Base-by-base conservation (phyloP, 2,797 vertebrate genomes). In the Enteromius argenteus region DNA sequence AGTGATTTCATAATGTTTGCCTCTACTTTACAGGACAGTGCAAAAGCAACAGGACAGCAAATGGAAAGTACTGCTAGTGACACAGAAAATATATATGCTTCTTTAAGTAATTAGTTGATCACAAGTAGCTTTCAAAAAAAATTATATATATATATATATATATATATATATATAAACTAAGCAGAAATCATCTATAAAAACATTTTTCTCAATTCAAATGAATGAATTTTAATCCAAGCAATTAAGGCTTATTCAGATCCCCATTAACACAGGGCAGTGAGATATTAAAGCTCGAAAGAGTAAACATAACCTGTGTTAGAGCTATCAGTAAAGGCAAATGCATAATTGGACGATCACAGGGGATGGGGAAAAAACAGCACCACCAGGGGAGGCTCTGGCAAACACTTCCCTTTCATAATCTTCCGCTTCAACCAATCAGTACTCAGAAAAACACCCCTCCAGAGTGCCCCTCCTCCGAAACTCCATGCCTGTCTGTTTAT, bases 371-470 rank as follows among this genome's bases (percentile, higher is more conserved):
- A 53, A 83, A 84, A 77, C 80, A 79, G 32, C 67, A 67, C 32
- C 49, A 77, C 46, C 53, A 69, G 42, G 58, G 84, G 37, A 84
- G 68, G 68, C 75, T 69, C 62, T 44, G 75, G 75, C 51, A 83
- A 86, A 82, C 82, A 87, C 86, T 87, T 89, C 87, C 91, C 89
- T 92, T 87, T 89, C 89, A 91, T 87, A 87, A 86, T 69, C 13
- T 32, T 67, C 68, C 15, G 68, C 53, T 46, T 71, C 84, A 84
- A 76, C 94, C 94, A 94, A 93, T 92, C 90, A 86, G 80, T 75
- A 80, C 4, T 87, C 21, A 66, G 81, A 62, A 90, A 80, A 88
- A 78, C 73, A 82, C 85, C 82, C 67, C 62, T 69, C 49, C n/a
- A 46, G 37, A 69, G 73, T 27, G 87, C 88, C 84, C 89, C 87